Conservation (phyloP, 2,113 vertebrate species). For the Tichodroma muraria region DNA sequence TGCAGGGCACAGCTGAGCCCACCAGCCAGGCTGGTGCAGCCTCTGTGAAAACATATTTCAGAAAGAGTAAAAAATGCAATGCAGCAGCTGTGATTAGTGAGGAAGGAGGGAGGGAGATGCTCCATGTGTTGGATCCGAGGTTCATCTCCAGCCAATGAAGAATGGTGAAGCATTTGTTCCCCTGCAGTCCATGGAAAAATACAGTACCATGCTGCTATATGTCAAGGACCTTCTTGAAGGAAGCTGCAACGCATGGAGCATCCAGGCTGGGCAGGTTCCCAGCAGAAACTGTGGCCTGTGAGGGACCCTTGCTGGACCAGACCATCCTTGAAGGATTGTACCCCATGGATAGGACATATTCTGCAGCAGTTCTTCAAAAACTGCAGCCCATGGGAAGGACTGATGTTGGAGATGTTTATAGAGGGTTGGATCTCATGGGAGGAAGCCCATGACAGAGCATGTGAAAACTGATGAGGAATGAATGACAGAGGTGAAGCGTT, state of each 20-base stretch:
- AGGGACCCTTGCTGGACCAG: background rate
- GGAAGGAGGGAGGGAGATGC: background rate
- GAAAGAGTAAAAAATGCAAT: background rate
- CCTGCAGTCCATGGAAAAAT: background rate
- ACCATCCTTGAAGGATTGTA: background rate
- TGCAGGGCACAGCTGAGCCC: background rate
- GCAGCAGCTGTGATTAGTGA: background rate
- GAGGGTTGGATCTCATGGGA: background rate
- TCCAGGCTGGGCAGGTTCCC: background rate
- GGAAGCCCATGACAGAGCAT: background rate
- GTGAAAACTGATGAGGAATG: background rate
- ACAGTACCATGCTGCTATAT: background rate
- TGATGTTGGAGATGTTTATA: background rate
- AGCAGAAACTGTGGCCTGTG: background rate
- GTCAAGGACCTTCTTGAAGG: background rate
- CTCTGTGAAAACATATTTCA: background rate
- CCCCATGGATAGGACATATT: background rate
- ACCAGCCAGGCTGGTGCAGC: background rate
- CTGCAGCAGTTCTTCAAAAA: background rate
- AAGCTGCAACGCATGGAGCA: background rate
- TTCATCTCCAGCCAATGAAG: background rate
- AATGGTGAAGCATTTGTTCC: background rate
- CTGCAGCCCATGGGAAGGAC: background rate
- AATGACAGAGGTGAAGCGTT: background rate
- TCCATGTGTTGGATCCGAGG: background rate